Conservation (phyloP, 2,797 vertebrate species). For the Silurus lanzhouensis region DNA sequence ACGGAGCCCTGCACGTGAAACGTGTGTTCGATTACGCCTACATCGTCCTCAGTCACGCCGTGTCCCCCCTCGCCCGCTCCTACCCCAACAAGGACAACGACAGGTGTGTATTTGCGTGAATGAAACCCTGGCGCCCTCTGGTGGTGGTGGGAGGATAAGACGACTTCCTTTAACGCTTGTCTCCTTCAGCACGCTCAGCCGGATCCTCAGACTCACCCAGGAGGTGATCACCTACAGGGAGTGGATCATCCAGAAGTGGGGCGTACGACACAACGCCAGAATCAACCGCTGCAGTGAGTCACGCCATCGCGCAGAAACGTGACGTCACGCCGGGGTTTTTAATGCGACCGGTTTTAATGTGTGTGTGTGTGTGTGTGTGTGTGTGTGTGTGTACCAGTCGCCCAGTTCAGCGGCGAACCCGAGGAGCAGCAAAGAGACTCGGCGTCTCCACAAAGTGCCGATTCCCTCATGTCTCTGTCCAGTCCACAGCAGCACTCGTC, state of each 20-base stretch:
- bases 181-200: slow-evolving; percentile 84
- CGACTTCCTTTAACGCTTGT: background rate
- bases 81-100: slow-evolving; percentile 94
- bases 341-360: no score
- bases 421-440: slow-evolving; percentile 77
- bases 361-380: background rate
- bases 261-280: slow-evolving; percentile 72
- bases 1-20: slow-evolving; percentile 95
- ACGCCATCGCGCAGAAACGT: no score
- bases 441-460: slow-evolving; percentile 78
- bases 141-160: no score
- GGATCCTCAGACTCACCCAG: slow-evolving; percentile 94
- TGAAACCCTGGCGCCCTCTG: no score
- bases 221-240: slow-evolving; percentile 94
- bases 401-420: slow-evolving; percentile 32
- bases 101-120: slow-evolving; percentile 74
- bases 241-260: slow-evolving; percentile 96
- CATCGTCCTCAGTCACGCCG: slow-evolving; percentile 91
- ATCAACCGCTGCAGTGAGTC: slow-evolving; percentile 67
- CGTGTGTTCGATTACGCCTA: slow-evolving; percentile 97
- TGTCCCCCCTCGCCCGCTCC: slow-evolving; percentile 89
- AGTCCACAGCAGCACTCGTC: slow-evolving; percentile 84
- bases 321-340: no score
- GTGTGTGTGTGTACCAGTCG: background rate
- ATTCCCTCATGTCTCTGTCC: slow-evolving; percentile 82